Evolutionary conservation across 2,888 invertebrate species (phyloP).

Genomic region (Galerucella pusilla): DNA sequence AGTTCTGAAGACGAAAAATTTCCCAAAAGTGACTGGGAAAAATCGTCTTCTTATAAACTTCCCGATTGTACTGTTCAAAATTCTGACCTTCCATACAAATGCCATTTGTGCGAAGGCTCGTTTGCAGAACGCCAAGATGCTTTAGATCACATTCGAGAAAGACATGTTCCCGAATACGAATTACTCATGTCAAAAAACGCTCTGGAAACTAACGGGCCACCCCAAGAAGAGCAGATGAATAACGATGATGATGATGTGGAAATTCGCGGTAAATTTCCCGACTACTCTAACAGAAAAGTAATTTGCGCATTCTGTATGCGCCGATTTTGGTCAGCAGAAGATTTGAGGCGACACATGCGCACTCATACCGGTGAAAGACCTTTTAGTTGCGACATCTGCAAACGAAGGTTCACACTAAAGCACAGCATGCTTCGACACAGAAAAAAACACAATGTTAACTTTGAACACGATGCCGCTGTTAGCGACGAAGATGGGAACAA

Average conservation of each 20-base stretch:
- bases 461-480: constrained; percentile 66
- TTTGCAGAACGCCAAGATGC: constrained; percentile 84
- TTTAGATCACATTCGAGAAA: constrained; percentile 81
- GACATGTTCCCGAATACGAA: constrained; percentile 83
- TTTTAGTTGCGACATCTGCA: constrained; percentile 90
- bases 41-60: constrained; percentile 55
- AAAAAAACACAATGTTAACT: constrained; percentile 81
- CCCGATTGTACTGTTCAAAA: constrained; percentile 57
- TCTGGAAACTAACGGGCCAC: constrained; percentile 71
- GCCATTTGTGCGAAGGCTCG: constrained; percentile 91
- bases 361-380: constrained; percentile 94
- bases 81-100: constrained; percentile 86
- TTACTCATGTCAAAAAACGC: constrained; percentile 86
- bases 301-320: constrained; percentile 93
- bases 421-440: constrained; percentile 95
- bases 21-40: constrained; percentile 59
- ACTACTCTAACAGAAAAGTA: constrained; percentile 88
- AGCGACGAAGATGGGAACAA: constrained; percentile 63
- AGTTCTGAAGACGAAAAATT: constrained; percentile 65
- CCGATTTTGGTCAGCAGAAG: constrained; percentile 95
- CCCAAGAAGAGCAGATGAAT: constrained; percentile 63
- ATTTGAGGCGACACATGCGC: constrained; percentile 91
- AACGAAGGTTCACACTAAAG: constrained; percentile 89
- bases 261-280: constrained; percentile 83
- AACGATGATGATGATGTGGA: constrained; percentile 78